Evolutionary conservation across 2,797 vertebrate genomes (phyloP), one percentile per base, ranked within the genome.

Genomic region (Falco cherrug): DNA sequence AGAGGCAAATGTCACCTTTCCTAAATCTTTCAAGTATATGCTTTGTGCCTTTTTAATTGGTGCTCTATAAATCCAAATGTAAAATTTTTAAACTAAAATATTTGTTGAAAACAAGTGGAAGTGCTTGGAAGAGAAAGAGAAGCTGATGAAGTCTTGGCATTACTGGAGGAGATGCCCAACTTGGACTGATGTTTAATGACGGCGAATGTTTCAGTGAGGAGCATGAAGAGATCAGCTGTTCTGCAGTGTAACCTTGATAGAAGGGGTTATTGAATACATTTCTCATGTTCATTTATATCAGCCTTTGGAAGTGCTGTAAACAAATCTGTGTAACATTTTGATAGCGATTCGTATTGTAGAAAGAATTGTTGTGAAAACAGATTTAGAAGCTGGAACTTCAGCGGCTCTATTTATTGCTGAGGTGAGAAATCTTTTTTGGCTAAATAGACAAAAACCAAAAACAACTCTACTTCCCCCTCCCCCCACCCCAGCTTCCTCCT

Each of bases 1-100:
- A 80, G 76, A 94, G 88, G 67, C 83, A 91, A 84, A 93, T 89
- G 57, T 96, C 88, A 95, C 75, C 73, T 93, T 96, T 89, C 81
- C 61, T 94, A 88, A 97, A 89, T 94, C 79, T 94, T 97, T 85
- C 39, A 65, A 57, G 71, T 67, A 41, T 47, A 4, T 70, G n/a
- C 33, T 92, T n/a, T 69, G 16, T 18, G 10, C 70, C 53, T 96
- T 88, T 92, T 83, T 53, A 93, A 67, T 71, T 93, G 69, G 77
- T 47, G 54, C 14, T 77, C 35, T 74, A 13, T 69, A 89, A 95
- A 89, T 76, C 47, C 31, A 47, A 33, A 56, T 56, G 11, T 69
- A 73, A 88, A 93, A 83, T 91, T 68, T 68, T 45, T 51, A 28
- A 69, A 71, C 74, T 35, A 6, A 74, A 84, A 33, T 75, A 28